Evolutionary conservation across 2,797 vertebrate genomes (phyloP), one percentile per base, ranked within the genome.

Genomic region (Fistularia tabacaria): DNA sequence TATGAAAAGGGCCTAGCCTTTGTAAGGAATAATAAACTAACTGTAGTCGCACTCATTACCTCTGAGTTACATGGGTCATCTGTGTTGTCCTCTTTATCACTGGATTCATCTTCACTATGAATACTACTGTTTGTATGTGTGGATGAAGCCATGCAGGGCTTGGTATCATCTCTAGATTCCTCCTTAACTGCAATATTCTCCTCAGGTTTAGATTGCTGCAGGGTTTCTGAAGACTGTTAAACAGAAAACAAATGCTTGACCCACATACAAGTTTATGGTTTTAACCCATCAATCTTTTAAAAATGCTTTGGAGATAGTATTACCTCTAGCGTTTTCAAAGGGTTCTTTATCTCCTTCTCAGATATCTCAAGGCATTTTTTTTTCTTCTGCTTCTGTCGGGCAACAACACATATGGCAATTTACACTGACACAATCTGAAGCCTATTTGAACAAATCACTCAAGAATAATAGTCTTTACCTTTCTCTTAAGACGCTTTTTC

Each of bases 401-500:
- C 0, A 25, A 46, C 5, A 60, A 47, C 7, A 51, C 0, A 8
- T 6, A 14, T 12, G 57, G 25, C 25, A 15, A 10, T 11, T 50
- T 7, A 8, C 38, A 10, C 6, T 15, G 8, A 9, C 49, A 37
- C 0, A 38, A 6, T 57, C 9, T 44, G 38, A 8, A 48, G n/a
- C n/a, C 6, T 3, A 38, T 36, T 14, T 38, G 15, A 13, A 36
- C 3, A 12, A 38, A 10, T 8, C 9, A 51, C 10, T 10, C 9
- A n/a, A 40, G 9, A 40, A 57, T 8, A 25, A 6, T 8, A n/a
- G 3, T 49, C 12, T 25, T 7, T 38, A 81, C 88, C 74, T 67
- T 58, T 76, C 85, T 87, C 41, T 88, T 87, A 43, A 84, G 46
- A 0, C 76, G 75, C 57, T 88, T 89, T 61, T 74, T 88, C 25